These are phyloP conservation scores for Panulirus ornatus DNA, from an alignment of 1,140 invertebrate genomes.

Conservation along the genomic window DNA sequence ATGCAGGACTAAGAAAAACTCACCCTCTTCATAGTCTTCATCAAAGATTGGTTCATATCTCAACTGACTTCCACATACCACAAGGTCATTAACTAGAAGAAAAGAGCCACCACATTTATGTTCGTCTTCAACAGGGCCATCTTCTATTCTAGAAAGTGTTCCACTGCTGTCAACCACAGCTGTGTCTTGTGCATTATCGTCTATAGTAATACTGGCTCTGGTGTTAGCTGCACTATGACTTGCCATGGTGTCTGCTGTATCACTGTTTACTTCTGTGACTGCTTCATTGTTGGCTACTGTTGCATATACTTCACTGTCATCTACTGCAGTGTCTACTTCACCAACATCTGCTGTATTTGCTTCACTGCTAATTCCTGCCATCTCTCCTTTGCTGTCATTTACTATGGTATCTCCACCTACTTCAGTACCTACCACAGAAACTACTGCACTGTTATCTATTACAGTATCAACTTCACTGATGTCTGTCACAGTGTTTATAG, in stretches of 20 bases:
- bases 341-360: no score
- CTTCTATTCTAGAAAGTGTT: no score
- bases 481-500: no score
- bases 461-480: neutral
- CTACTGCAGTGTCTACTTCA: no score
- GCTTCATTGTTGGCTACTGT: neutral
- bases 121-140: neutral
- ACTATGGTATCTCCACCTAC: no score
- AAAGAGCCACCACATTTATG: conserved; percentile 42
- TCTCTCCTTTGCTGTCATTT: no score
- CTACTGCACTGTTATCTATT: neutral
- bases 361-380: neutral
- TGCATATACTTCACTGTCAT: no score
- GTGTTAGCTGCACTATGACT: neutral
- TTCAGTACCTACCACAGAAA: no score
- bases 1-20: neutral
- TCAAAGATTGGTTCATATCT: conserved; percentile 5
- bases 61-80: conserved; percentile 44
- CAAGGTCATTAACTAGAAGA: neutral
- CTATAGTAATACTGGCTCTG: no score
- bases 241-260: neutral
- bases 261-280: neutral
- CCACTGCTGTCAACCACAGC: no score
- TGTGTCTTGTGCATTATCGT: no score
- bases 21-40: conserved; percentile 39